Evolutionary conservation across 2,888 invertebrate genomes (phyloP).

Genomic region (Oasisia sp.): DNA sequence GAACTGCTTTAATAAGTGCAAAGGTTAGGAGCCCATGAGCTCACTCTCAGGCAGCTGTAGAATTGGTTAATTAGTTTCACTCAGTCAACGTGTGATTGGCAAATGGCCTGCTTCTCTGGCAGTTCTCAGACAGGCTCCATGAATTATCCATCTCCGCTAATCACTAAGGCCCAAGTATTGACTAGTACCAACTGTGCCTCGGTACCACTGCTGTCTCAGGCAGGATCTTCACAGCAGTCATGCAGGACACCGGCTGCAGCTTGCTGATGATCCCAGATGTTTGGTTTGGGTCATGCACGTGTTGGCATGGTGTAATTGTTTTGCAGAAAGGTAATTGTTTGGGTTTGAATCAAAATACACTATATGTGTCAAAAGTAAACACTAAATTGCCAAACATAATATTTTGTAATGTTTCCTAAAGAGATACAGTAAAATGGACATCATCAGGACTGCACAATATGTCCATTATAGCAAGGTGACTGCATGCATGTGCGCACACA

Average conservation of each 20-base stretch:
- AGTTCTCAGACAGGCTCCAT: not conserved
- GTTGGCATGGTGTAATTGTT: too few relatives aligned
- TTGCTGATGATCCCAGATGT: not conserved
- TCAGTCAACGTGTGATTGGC: not conserved
- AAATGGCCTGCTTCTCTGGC: not conserved
- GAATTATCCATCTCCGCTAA: conserved; percentile 13
- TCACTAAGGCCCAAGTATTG: not conserved
- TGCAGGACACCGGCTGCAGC: not conserved
- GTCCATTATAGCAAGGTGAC: too few relatives aligned
- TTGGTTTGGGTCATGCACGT: not conserved
- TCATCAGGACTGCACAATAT: not conserved
- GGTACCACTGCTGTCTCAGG: not conserved
- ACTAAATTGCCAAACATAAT: too few relatives aligned
- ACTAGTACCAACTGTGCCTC: not conserved
- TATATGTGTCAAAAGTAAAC: too few relatives aligned
- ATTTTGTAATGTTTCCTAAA: too few relatives aligned
- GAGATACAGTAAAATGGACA: too few relatives aligned
- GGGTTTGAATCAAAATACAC: too few relatives aligned
- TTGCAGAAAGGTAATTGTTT: too few relatives aligned
- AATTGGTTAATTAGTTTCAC: conserved; percentile 9
- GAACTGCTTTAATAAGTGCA: conserved; percentile 1
- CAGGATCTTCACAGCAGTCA: not conserved
- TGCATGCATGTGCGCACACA: not conserved
- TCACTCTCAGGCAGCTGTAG: not conserved
- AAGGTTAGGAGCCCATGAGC: not conserved